Conservation (phyloP, 2,113 vertebrate species). For the Girardinichthys multiradiatus region DNA sequence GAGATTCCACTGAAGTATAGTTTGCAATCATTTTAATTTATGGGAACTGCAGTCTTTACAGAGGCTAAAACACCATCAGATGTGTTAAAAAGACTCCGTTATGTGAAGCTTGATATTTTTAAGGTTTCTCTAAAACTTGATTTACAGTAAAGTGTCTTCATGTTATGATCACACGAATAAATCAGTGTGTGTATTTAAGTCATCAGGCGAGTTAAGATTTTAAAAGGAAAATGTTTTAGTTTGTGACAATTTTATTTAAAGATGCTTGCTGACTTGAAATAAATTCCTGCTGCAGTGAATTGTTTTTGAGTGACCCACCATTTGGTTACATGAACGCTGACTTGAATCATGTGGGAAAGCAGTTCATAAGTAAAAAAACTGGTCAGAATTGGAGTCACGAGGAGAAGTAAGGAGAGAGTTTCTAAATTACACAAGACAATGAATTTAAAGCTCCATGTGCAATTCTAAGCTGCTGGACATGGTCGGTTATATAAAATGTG, state of each 20-base stretch:
- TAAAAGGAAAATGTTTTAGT: background rate
- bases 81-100: background rate
- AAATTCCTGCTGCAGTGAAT: conserved; percentile 16
- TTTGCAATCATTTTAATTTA: conserved; percentile 3
- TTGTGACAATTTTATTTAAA: background rate
- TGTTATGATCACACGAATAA: background rate
- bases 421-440: background rate
- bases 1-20: background rate
- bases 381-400: conserved; percentile 2
- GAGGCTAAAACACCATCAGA: background rate
- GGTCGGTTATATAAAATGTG: background rate
- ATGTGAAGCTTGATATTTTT: background rate
- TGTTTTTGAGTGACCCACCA: background rate
- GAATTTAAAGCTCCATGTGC: background rate
- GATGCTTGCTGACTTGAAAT: conserved; percentile 10
- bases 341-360: background rate
- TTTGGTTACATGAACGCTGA: background rate
- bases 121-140: background rate
- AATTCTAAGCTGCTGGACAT: background rate
- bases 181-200: background rate
- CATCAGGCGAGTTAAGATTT: background rate
- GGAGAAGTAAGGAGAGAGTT: background rate
- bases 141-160: background rate
- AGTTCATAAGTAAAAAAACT: background rate
- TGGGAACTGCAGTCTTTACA: background rate